Conservation (phyloP, 2,113 vertebrate species). For the Syrrhaptes paradoxus region DNA sequence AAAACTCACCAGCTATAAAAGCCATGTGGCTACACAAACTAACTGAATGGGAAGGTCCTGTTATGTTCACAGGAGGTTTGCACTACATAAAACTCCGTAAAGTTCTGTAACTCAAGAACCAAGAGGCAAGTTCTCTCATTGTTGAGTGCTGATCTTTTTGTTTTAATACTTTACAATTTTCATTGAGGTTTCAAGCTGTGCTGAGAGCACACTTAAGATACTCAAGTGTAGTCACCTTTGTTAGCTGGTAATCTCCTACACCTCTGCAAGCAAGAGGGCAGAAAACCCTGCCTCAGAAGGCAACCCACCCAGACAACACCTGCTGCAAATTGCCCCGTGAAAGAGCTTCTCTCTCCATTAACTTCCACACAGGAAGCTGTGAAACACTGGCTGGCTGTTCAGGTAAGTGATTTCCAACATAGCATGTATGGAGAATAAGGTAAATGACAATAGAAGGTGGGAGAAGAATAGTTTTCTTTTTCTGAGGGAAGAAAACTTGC, state of each 20-base stretch:
- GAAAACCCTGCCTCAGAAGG: background rate
- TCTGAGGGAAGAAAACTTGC: background rate
- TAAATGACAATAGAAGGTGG: background rate
- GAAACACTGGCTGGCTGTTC: background rate
- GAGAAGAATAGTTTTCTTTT: background rate
- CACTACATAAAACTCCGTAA: background rate
- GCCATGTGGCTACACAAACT: background rate
- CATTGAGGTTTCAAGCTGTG: background rate
- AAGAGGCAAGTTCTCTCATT: background rate
- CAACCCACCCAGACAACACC: background rate
- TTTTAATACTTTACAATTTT: background rate
- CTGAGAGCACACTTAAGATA: background rate
- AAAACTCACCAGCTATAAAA: background rate
- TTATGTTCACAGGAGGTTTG: background rate
- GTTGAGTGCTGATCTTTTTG: background rate
- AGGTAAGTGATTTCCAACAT: background rate
- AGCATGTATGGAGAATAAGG: background rate
- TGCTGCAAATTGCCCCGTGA: background rate
- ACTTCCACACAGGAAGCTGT: background rate
- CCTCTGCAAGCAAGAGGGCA: background rate
- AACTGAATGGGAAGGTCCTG: background rate
- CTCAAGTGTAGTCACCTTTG: background rate
- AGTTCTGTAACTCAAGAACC: background rate
- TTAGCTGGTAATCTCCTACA: background rate
- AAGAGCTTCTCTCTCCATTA: background rate